Evolutionary conservation across 1,140 invertebrate species (phyloP), one percentile per base, ranked within the genome.

Genomic region (Leptinotarsa defecta): DNA sequence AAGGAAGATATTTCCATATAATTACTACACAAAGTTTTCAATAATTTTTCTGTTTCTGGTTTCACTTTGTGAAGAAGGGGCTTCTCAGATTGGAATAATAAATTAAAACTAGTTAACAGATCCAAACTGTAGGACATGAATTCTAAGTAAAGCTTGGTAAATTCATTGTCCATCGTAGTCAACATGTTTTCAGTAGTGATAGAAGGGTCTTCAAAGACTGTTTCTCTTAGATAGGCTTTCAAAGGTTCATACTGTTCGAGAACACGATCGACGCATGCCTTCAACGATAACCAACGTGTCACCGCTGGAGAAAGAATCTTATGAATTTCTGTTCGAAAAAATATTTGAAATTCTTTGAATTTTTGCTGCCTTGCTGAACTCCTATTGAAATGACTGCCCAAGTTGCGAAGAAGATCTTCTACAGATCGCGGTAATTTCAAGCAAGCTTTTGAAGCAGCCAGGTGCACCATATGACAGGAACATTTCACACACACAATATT

Each of bases 111-210:
- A 13, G 34, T 83, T 15, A 83, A 67, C n/a, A 83, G 52, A 8
- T 62, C 80, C 19, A 85, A 57, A 20, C 67, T 64, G 77, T 84
- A 82, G 11, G 80, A 77, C 78, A 85, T 75, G 27, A 85, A 85
- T 69, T 85, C 81, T 34, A 86, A 73, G 74, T 84, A 84, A 13
- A 83, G 24, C 22, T 69, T 71, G 17, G 78, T 83, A 61, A 73
- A 78, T 43, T 61, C 19, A 80, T 87, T 86, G 19, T 82, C 73
- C 49, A 52, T 52, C 13, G 49, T 52, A n/a, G 49, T 52, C 17
- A 84, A 64, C 68, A 86, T 86, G 71, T 79, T 71, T 72, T 85
- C 79, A 13, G 80, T 83, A 17, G 79, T 84, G 49, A 80, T 81
- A 27, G 81, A 86, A 61, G 81, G 84, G 78, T 86, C 85, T 24